Evolutionary conservation across 2,113 vertebrate genomes (phyloP).

Genomic region (Peromyscus polionotus): DNA sequence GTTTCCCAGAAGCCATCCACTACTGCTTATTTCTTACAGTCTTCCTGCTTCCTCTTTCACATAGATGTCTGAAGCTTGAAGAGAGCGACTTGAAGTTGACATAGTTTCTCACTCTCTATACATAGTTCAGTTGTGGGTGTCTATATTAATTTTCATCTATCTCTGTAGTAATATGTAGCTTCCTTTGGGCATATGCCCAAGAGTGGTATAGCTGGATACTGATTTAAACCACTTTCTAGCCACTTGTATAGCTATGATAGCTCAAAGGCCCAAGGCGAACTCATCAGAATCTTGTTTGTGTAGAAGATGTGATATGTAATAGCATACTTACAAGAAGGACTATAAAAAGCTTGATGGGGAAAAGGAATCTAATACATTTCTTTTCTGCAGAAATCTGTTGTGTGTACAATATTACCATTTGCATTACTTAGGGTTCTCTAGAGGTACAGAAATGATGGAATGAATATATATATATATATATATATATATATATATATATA

Average conservation of each 20-base stretch:
- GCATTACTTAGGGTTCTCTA: neutral
- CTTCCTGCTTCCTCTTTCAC: neutral
- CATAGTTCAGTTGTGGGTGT: neutral
- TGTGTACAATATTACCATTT: neutral
- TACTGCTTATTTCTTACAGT: neutral
- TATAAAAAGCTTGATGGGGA: neutral
- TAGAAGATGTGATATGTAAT: neutral
- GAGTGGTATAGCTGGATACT: neutral
- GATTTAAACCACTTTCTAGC: neutral
- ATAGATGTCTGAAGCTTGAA: neutral
- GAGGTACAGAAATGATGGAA: neutral
- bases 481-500: neutral
- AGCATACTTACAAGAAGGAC: neutral
- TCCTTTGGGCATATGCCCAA: neutral
- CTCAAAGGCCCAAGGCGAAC: neutral
- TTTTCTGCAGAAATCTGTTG: neutral
- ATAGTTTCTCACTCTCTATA: neutral
- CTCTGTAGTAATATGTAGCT: neutral
- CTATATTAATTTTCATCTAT: neutral
- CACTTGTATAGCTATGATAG: neutral
- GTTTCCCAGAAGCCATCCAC: neutral
- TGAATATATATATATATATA: neutral
- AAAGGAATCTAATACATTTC: neutral
- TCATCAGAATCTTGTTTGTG: constrained; percentile 25
- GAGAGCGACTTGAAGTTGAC: neutral